Percentiles rank a stretch among this genome's conserved stretches.
Evolutionary conservation across 2,113 vertebrate species (phyloP).

Genomic region (Trogon surrucura): DNA sequence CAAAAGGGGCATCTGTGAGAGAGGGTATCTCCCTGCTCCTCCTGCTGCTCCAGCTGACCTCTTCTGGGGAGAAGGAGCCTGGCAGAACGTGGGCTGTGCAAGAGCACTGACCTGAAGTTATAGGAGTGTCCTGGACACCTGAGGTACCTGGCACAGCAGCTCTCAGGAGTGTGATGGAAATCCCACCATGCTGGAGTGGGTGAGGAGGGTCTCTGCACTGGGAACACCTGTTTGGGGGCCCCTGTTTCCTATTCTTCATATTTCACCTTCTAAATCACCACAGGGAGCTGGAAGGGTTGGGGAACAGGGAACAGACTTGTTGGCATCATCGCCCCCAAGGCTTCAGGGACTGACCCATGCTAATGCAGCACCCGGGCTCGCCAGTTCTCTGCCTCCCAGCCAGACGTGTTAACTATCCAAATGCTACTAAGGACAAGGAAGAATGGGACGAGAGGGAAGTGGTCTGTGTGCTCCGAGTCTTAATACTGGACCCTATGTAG

Average conservation of each 20-base stretch:
- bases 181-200: not conserved
- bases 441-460: not conserved
- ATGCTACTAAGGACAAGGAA: not conserved
- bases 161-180: not conserved
- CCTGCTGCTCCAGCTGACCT: not conserved
- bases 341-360: not conserved
- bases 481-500: not conserved
- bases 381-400: not conserved
- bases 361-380: not conserved
- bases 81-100: not conserved
- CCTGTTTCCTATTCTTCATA: not conserved
- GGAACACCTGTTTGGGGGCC: fast-evolving
- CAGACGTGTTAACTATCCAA: not conserved
- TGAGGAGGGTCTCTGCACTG: not conserved
- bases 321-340: not conserved
- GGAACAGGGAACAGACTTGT: not conserved
- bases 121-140: not conserved
- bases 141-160: not conserved
- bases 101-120: not conserved
- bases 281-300: not conserved
- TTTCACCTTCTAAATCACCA: not conserved
- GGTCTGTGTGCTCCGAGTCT: not conserved
- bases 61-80: not conserved
- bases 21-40: not conserved
- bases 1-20: not conserved